These are phyloP conservation scores for Stigmatopora argus DNA, from an alignment of 2,113 vertebrate genomes.

Conservation along the genomic window DNA sequence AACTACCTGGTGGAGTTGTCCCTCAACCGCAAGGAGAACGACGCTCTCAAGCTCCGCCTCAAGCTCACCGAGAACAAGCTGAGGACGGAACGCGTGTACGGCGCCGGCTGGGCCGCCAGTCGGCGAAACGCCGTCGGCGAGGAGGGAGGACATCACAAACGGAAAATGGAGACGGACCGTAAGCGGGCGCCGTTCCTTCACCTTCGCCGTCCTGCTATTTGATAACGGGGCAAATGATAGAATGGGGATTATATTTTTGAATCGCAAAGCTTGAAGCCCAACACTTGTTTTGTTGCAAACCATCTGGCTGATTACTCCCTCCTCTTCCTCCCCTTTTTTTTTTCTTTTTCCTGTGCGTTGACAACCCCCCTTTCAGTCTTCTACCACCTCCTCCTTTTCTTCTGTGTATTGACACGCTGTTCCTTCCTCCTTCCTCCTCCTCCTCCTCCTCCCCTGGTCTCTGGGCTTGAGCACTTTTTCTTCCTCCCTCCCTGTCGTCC, in stretches of 20 bases:
- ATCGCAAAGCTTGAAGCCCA: background rate
- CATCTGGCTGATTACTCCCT: slow-evolving; percentile 68
- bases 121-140: slow-evolving; percentile 60
- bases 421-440: slow-evolving; percentile 33
- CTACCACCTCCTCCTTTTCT: slow-evolving; percentile 39
- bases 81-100: slow-evolving; percentile 71
- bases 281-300: slow-evolving; percentile 67
- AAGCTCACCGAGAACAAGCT: slow-evolving; percentile 72
- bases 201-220: background rate
- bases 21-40: slow-evolving; percentile 74
- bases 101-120: slow-evolving; percentile 70
- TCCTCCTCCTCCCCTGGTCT: slow-evolving; percentile 24
- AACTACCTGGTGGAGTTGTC: slow-evolving; percentile 76
- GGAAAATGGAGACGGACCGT: slow-evolving; percentile 60
- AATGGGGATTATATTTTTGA: slow-evolving; percentile 10
- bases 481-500: slow-evolving; percentile 31
- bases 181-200: slow-evolving; percentile 20
- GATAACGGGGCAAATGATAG: background rate
- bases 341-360: slow-evolving; percentile 39
- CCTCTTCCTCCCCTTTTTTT: slow-evolving; percentile 51
- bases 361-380: slow-evolving; percentile 53
- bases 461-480: slow-evolving; percentile 16
- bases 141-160: slow-evolving; percentile 52
- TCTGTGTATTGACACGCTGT: slow-evolving; percentile 45
- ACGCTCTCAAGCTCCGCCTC: slow-evolving; percentile 68